Evolutionary conservation across 2,888 invertebrate genomes (phyloP), one percentile per base, ranked within the genome.

Genomic region (Tipula helvola): DNA sequence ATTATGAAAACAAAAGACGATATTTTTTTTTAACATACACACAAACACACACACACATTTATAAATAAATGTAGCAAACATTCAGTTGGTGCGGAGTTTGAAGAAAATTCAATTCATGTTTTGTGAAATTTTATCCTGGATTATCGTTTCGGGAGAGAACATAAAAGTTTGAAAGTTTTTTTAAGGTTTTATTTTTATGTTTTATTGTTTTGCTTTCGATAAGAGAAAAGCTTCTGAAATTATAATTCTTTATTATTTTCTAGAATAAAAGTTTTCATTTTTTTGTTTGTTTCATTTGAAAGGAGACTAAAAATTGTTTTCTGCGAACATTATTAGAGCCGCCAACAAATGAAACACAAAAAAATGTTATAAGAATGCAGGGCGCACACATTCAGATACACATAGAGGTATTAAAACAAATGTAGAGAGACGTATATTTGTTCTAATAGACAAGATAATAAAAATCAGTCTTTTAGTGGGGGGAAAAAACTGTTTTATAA

Each of bases 81-180:
- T 71, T 28, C 71, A 71, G 28, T 71, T 71, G 71, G 71, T 71
- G 28, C 28, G 3, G 71, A 18, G 28, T 71, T 71, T 71, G 71
- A 71, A 71, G 71, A 8, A 71, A 71, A 71, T 71, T 71, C 71
- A 71, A 71, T 71, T 71, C 71, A 10, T 71, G 28, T 71, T 71
- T 71, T 71, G 28, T 71, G 71, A 71, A 71, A 71, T 28, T 71
- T 71, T 71, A 71, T 71, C 71, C 71, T 28, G 71, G 71, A 71
- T 71, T 71, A 71, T 71, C 71, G 71, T 71, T 71, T 71, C 71
- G 71, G 71, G 71, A 71, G 71, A 71, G 71, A 71, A 71, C 71
- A 71, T 18, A 71, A 71, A 71, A 71, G 71, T 71, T 71, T 28
- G 28, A 71, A 71, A 71, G 71, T 28, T 71, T 71, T 71, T 71